Base-by-base conservation (phyloP, 2,113 vertebrate genomes). In the Romanogobio albipinnatus region DNA sequence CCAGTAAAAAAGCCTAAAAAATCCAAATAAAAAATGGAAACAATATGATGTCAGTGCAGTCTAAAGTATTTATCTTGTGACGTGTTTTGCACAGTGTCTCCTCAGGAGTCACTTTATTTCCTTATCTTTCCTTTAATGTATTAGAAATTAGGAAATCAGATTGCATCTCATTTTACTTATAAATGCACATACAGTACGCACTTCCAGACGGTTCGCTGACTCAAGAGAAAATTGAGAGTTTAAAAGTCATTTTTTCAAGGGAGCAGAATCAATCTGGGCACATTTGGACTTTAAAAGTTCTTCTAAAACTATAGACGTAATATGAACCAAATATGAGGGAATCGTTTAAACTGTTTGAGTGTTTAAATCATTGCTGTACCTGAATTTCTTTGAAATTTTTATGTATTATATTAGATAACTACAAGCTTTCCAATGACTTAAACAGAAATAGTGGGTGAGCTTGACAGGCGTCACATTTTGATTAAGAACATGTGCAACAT, bases 401-500 rank as follows among this genome's bases (percentile, higher is more conserved):
- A 29, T 29, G 29, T 29, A 26, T 45, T 61, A 13, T 45, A n/a
- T 59, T 39, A 59, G 33, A 77, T 59, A 59, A 77, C 2, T 59
- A 4, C 22, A 24, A 64, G 36, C n/a, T 80, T 47, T 61, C 56
- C 33, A 9, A 22, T 33, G 77, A 80, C n/a, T 49, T 64, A 29
- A 49, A 22, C 36, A 47, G 58, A 47, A 26, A 24, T 6, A 0
- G 14, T 49, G 19, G 59, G 29, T 78, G n/a, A 36, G 43, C 51
- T 43, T 51, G 81, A 71, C 64, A 26, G 51, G 66, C 81, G 22
- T 58, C 26, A 1, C 7, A 22, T 43, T 73, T 19, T 71, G 49
- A 82, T 82, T 71, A 36, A 71, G 33, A 82, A 82, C 76, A 79
- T 58, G 22, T 82, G 81, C 49, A 70, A 13, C 66, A 10, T 73